A percentile compares a stretch with the other conserved stretches of the same genome.
phyloP scores from a whole-genome alignment of 2,888 invertebrate genomes.

The Marasmarcha lunaedactyla region DNA sequence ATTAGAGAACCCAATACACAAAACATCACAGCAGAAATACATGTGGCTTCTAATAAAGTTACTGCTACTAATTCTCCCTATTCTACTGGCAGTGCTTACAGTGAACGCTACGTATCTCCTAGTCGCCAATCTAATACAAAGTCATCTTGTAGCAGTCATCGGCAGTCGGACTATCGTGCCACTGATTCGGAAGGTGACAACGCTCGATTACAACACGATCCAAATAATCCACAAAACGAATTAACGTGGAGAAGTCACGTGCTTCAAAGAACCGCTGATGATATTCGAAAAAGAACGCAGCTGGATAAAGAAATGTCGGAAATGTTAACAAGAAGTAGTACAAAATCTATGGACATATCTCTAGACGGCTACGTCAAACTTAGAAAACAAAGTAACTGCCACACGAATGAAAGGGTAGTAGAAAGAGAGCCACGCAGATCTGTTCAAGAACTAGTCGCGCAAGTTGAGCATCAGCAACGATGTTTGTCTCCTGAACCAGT shows the following conservation, averaged over 20 bases:
- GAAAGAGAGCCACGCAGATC: conserved; percentile 60
- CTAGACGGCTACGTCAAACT: conserved; percentile 64
- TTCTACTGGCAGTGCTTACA: conserved; percentile 39
- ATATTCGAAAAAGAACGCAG: conserved; percentile 47
- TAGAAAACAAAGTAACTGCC: conserved; percentile 39
- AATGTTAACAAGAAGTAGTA: conserved; percentile 30
- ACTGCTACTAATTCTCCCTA: conserved; percentile 51
- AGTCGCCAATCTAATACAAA: conserved; percentile 43
- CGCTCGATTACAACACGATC: conserved; percentile 20
- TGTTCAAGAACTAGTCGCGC: conserved; percentile 74
- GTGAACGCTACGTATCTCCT: conserved; percentile 38
- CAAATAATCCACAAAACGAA: conserved; percentile 23
- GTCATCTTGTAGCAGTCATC: conserved; percentile 35
- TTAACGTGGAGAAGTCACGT: conserved; percentile 59
- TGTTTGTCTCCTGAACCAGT: conserved; percentile 47
- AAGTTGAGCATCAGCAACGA: conserved; percentile 66
- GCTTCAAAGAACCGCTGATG: conserved; percentile 55
- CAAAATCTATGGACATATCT: conserved; percentile 52
- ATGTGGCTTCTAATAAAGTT: conserved; percentile 49
- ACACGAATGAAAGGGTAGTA: conserved; percentile 25
- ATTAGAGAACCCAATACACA: conserved; percentile 28
- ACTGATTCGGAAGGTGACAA: conserved; percentile 35
- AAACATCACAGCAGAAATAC: conserved; percentile 59
- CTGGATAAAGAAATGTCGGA: conserved; percentile 53
- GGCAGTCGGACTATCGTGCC: conserved; percentile 26